Evolutionary conservation across 2,797 vertebrate genomes (phyloP).

Genomic region (Eulemur coronatus): DNA sequence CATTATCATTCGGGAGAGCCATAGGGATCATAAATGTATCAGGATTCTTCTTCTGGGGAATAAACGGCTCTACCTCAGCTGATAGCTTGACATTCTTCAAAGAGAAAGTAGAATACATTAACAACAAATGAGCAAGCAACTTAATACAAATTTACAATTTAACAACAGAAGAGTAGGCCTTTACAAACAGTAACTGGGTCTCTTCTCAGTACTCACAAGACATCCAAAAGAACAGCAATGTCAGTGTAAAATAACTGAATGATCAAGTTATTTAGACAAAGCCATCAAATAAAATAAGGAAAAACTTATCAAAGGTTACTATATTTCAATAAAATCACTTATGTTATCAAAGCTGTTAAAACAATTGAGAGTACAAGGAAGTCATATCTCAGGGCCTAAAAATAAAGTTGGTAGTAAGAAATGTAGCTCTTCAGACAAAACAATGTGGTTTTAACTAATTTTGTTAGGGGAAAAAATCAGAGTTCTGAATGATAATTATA

Average conservation of each 20-base stretch:
- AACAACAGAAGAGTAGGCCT: background rate
- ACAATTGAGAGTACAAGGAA: conserved; percentile 51
- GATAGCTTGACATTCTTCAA: conserved; percentile 97
- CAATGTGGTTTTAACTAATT: conserved; percentile 50
- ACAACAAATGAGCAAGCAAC: background rate
- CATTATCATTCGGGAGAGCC: conserved; percentile 90
- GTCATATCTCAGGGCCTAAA: conserved; percentile 44
- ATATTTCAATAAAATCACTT: conserved; percentile 49
- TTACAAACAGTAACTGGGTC: background rate
- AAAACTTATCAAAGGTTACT: conserved; percentile 30
- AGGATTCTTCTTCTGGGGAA: conserved; percentile 97
- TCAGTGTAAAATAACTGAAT: background rate
- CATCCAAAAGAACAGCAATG: background rate
- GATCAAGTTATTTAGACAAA: conserved; percentile 21
- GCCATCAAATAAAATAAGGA: background rate
- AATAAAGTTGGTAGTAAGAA: conserved; percentile 45
- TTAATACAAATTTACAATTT: background rate
- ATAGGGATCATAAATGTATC: conserved; percentile 93
- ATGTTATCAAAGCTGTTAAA: conserved; percentile 50
- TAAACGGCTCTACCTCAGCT: conserved; percentile 98
- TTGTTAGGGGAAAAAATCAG: background rate
- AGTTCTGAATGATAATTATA: conserved; percentile 39
- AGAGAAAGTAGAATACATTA: conserved; percentile 47
- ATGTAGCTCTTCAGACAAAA: conserved; percentile 5
- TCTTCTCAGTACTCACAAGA: background rate